Conservation (phyloP, 1,140 invertebrate species). For the Lanistes nyassanus region DNA sequence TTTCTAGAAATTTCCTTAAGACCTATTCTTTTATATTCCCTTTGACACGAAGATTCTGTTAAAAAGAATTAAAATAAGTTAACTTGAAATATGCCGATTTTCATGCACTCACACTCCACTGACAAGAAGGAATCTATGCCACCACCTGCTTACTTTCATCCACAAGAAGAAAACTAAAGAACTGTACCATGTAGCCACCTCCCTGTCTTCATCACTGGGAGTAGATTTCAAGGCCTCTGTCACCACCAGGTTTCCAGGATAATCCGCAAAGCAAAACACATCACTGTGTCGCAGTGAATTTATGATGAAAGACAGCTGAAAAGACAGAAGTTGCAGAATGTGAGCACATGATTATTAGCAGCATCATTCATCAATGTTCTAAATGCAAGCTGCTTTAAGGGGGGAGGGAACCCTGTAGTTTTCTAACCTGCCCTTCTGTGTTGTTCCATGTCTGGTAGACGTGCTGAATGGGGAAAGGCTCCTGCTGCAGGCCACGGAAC, state of each 20-base stretch:
- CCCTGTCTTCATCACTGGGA: slow-evolving; percentile 91
- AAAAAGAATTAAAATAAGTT: too few species aligned
- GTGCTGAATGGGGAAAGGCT: slow-evolving; percentile 84
- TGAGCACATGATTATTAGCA: background rate
- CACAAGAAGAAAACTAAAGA: slow-evolving; percentile 61
- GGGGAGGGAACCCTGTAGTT: background rate
- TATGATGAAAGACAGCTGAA: slow-evolving; percentile 84
- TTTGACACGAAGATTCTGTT: too few species aligned
- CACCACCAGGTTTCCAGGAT: slow-evolving; percentile 83
- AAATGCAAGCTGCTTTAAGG: too few species aligned
- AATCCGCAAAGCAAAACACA: slow-evolving; percentile 93
- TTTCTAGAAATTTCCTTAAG: too few species aligned
- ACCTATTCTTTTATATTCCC: too few species aligned
- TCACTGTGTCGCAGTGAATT: slow-evolving; percentile 87
- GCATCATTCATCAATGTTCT: background rate
- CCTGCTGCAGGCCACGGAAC: slow-evolving; percentile 74
- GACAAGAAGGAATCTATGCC: too few species aligned
- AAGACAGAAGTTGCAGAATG: slow-evolving; percentile 30
- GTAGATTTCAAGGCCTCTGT: slow-evolving; percentile 91
- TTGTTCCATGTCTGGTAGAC: slow-evolving; percentile 93
- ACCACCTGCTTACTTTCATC: too few species aligned
- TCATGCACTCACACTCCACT: too few species aligned
- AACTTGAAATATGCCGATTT: too few species aligned
- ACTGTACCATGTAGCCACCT: slow-evolving; percentile 85
- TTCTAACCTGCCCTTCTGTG: slow-evolving; percentile 80